A percentile compares a stretch with the other conserved stretches of the same genome.
Evolutionary conservation across 2,888 invertebrate species (phyloP).

Genomic region (Pollenia griseotomentosa): DNA sequence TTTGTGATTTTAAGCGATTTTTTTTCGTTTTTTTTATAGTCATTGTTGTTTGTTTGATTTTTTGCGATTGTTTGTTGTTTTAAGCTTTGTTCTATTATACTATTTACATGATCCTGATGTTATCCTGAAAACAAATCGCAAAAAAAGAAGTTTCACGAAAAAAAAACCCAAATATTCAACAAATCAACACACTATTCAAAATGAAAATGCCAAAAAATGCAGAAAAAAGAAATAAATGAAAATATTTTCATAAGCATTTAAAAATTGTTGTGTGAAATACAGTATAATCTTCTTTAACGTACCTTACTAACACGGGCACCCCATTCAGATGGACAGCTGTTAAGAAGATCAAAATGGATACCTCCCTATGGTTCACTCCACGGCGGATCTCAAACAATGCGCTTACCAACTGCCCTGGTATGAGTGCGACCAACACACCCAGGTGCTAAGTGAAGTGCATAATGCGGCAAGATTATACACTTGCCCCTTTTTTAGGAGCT

Average conservation of each 20-base stretch:
- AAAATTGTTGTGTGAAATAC: constrained; percentile 9
- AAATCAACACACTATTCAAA: constrained; percentile 69
- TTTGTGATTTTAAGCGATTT: constrained; percentile 48
- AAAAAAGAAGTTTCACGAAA: not conserved
- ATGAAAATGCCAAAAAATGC: constrained; percentile 50
- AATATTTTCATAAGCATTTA: constrained; percentile 42
- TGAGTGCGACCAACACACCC: too few relatives aligned
- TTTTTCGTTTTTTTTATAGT: not conserved
- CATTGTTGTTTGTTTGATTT: not conserved
- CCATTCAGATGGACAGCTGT: too few relatives aligned
- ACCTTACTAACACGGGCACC: too few relatives aligned
- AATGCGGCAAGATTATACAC: too few relatives aligned
- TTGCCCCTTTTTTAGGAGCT: too few relatives aligned
- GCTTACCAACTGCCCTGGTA: too few relatives aligned
- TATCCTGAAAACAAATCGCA: constrained; percentile 51
- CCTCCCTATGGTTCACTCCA: too few relatives aligned
- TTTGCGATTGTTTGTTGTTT: constrained; percentile 28
- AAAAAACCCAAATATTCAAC: constrained; percentile 50
- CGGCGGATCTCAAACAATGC: too few relatives aligned
- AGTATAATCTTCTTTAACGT: not conserved
- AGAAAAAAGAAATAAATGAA: not conserved
- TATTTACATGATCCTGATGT: constrained; percentile 67
- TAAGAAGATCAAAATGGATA: too few relatives aligned
- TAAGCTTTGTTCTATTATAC: constrained; percentile 54
- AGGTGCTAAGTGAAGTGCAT: too few relatives aligned